These are phyloP conservation scores for Aegotheles bennettii DNA, from an alignment of 2,113 vertebrate genomes.

Conservation along the genomic window DNA sequence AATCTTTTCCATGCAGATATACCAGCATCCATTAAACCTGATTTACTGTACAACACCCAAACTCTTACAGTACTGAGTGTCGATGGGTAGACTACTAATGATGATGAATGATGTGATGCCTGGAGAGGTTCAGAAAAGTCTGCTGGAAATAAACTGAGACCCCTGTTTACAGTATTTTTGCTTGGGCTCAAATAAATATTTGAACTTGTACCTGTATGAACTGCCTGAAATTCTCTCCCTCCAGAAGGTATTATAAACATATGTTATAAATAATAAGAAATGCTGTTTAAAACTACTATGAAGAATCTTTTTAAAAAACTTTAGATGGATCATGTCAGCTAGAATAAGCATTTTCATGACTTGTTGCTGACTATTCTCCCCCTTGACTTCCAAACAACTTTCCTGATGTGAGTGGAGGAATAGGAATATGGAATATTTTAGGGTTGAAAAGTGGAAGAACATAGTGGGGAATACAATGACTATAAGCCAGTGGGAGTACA, in stretches of 20 bases:
- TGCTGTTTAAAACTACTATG: not conserved
- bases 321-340: not conserved
- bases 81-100: not conserved
- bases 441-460: not conserved
- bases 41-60: not conserved
- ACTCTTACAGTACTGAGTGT: not conserved
- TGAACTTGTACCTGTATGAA: not conserved
- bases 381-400: not conserved
- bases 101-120: not conserved
- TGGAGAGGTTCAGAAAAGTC: not conserved
- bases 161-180: not conserved
- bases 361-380: not conserved
- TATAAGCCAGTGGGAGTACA: not conserved
- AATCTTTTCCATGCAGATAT: not conserved
- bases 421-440: not conserved
- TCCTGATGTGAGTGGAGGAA: not conserved
- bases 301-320: not conserved
- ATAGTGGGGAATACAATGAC: not conserved
- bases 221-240: not conserved
- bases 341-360: not conserved
- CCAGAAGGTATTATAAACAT: not conserved
- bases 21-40: not conserved
- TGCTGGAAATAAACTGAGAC: not conserved
- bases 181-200: not conserved
- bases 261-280: not conserved